Base-by-base conservation (phyloP, 2,888 invertebrate species). In the Furcula furcula region DNA sequence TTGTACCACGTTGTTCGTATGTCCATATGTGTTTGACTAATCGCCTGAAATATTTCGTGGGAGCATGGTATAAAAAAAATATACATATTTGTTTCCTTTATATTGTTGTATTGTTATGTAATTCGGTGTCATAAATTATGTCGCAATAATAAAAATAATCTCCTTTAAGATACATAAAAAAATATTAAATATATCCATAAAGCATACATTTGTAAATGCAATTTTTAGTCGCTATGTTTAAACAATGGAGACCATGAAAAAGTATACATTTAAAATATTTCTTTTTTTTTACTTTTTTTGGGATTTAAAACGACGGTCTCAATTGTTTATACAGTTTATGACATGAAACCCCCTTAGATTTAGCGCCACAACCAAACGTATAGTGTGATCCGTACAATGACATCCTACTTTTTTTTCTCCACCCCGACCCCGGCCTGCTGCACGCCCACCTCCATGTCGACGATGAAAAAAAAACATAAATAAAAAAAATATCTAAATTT, bases 331-430 rank as follows among this genome's bases (percentile, higher is more conserved):
- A 66, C 66, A 47, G 33, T 40, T 22, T 33, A 51, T 51, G 40
- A 63, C 49, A 62, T 60, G 41, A 53, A 50, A 42, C 46, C 70
- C 76, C 62, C 58, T 63, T 83, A 83, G 81, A 65, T 46, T 68
- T 86, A 85, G 80, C 57, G 53, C 75, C 79, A 80, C 78, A 43
- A 56, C 65, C 60, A 63, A 65, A 74, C 66, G 47, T 57, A 60
- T 82, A 82, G 80, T 77, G 74, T 81, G 76, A 76, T 66, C 84
- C 80, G 62, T 90, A 90, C 91, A 86, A 84, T 87, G 85, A 87
- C 81, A 83, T 86, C 85, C 85, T 74, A 76, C 58, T 82, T 83
- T 88, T 82, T 86, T 83, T 87, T 81, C 70, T 75, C 76, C 80
- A 68, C 72, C 78, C 80, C 75, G 70, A 73, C 73, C 86, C 84